Conservation (phyloP, 2,888 invertebrate genomes). For the Melinaea marsaeus region DNA sequence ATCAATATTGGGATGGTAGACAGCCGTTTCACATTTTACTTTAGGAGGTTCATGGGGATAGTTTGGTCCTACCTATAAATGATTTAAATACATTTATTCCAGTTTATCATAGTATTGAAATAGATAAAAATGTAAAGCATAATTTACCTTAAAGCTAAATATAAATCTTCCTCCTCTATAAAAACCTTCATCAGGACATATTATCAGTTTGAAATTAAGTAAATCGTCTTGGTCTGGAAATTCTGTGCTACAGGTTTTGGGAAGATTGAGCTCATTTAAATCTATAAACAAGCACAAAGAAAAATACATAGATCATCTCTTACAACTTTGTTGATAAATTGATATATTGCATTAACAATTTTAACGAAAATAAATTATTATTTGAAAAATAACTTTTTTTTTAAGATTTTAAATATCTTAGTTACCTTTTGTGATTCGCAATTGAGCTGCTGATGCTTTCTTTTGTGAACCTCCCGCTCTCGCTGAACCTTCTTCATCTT, state of each 20-base stretch:
- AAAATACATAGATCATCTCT: too few species aligned
- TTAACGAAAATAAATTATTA: not conserved
- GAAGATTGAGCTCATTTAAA: conserved; percentile 97
- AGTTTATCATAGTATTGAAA: not conserved
- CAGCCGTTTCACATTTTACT: conserved; percentile 98
- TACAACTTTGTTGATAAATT: too few species aligned
- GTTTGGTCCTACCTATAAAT: conserved; percentile 89
- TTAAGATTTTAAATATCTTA: not conserved
- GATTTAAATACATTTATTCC: not conserved
- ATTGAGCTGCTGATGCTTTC: conserved; percentile 97
- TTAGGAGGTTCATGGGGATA: conserved; percentile 99
- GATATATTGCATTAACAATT: too few species aligned
- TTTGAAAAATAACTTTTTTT: conserved; percentile 7
- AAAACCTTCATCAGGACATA: conserved; percentile 98
- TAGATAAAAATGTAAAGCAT: conserved; percentile 1
- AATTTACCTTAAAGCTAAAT: conserved; percentile 92
- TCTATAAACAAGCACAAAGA: conserved; percentile 79
- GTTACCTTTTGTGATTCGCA: conserved; percentile 97
- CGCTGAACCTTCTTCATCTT: conserved; percentile 92
- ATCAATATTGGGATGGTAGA: conserved; percentile 99
- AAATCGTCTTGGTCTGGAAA: conserved; percentile 98
- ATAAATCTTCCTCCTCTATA: conserved; percentile 95
- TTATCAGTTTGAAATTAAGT: conserved; percentile 95
- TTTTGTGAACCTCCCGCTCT: conserved; percentile 84
- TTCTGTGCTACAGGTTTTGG: conserved; percentile 97